Percentiles rank a stretch among this genome's conserved stretches.
phyloP scores from a whole-genome alignment of 2,113 vertebrate genomes.

The Orycteropus afer region DNA sequence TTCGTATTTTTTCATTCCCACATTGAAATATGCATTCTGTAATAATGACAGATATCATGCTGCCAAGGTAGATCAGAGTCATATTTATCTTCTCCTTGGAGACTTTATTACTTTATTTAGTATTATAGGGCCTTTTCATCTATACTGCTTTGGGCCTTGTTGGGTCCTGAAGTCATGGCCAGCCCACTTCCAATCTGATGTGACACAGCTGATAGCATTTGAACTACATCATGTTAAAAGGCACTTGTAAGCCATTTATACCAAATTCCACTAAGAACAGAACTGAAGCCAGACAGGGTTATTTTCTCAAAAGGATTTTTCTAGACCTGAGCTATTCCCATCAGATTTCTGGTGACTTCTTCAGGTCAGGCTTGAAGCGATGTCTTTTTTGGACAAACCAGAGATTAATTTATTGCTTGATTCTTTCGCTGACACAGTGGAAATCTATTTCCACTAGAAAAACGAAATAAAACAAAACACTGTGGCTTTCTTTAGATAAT shows the following conservation, averaged over 20 bases:
- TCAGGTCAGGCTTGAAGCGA: constrained; percentile 65
- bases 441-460: constrained; percentile 55
- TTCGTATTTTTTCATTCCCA: constrained; percentile 60
- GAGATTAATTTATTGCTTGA: constrained; percentile 73
- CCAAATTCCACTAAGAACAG: constrained; percentile 70
- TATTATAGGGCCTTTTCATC: constrained; percentile 38
- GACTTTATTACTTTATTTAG: constrained; percentile 56
- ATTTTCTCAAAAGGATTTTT: constrained; percentile 75
- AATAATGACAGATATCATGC: constrained; percentile 55
- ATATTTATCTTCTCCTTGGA: constrained; percentile 54
- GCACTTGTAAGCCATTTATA: constrained; percentile 67
- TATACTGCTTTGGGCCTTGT: constrained; percentile 37
- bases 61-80: constrained; percentile 48
- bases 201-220: constrained; percentile 64
- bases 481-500: constrained; percentile 35
- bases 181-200: constrained; percentile 57
- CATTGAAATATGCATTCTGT: constrained; percentile 28
- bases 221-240: constrained; percentile 63
- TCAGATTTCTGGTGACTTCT: constrained; percentile 58
- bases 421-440: constrained; percentile 62
- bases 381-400: constrained; percentile 37
- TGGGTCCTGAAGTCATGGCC: background rate
- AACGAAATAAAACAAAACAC: background rate
- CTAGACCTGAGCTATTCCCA: constrained; percentile 66
- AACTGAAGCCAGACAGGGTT: constrained; percentile 67